Conservation (phyloP, 2,888 invertebrate species). For the Agrochola litura region DNA sequence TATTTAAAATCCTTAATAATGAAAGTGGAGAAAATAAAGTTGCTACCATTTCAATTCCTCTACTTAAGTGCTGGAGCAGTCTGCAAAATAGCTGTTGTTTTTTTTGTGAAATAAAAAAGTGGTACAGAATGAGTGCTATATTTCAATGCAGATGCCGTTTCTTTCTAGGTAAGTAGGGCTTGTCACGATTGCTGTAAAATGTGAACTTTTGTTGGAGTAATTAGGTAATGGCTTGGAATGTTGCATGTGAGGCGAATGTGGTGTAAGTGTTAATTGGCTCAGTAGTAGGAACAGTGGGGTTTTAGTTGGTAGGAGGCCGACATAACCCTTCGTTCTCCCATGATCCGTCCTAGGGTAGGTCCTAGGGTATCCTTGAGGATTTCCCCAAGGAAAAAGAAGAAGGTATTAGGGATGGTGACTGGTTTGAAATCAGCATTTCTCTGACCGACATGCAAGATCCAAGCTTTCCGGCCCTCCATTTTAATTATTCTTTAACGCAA, state of each 20-base stretch:
- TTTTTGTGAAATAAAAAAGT: constrained; percentile 33
- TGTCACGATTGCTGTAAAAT: constrained; percentile 22
- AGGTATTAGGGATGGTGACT: not conserved
- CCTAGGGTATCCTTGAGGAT: too few relatives aligned
- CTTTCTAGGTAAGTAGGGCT: constrained; percentile 45
- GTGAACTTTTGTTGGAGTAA: constrained; percentile 14
- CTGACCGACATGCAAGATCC: not conserved
- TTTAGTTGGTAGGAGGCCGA: too few relatives aligned
- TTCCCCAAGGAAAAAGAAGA: too few relatives aligned
- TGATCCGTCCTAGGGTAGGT: too few relatives aligned
- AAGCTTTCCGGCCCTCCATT: not conserved
- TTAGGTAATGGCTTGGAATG: constrained; percentile 16
- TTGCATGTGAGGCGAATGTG: not conserved
- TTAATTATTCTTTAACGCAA: not conserved
- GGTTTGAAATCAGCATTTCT: not conserved
- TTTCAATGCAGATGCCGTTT: constrained; percentile 43
- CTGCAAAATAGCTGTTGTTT: constrained; percentile 45
- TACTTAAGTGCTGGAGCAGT: constrained; percentile 60
- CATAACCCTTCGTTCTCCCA: too few relatives aligned
- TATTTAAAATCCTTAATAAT: constrained; percentile 41
- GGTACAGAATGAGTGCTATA: constrained; percentile 50
- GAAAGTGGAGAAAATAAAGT: constrained; percentile 51
- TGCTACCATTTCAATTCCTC: constrained; percentile 58
- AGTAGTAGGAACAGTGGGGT: too few relatives aligned
- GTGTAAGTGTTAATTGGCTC: not conserved